Base-by-base conservation (phyloP, 2,797 vertebrate genomes). In the Cottoperca gobio region DNA sequence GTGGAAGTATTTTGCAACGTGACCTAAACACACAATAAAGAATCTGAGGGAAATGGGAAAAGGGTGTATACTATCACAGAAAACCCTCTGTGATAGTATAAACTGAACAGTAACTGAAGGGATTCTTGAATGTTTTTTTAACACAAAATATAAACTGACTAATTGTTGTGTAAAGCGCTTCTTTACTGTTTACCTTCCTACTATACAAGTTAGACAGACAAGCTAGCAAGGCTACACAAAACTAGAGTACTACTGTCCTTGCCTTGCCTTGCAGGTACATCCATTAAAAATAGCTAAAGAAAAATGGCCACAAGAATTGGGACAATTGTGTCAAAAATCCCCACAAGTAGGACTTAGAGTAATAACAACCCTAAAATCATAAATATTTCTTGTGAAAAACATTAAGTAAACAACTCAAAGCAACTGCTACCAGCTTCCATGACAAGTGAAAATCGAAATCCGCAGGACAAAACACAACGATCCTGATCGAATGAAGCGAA, bases 391-490 rank as follows among this genome's bases (percentile, higher is more conserved):
- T 19, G n/a, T 69, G n/a, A 39, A 42, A 13, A 33, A 49, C 35
- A 10, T 39, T 7, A 46, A 26, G 42, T 40, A 12, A 8, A 60
- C 6, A 58, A 53, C 52, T 46, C 23, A 53, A 16, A 35, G 19
- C 7, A 54, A 61, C 23, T 53, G 7, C 65, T 26, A 16, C 12
- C 17, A 3, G 39, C 37, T 53, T 53, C 46, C 39, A 46, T 40
- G 57, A 52, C 37, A 49, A 43, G 16, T 35, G 19, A 23, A 28
- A 46, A 31, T 31, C 8, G 6, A 39, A 53, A 37, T 43, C 8
- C 21, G 9, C 55, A 48, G 52, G 52, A 26, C n/a, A n/a, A n/a
- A 69, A 33, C 49, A 58, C 5, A 69, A 31, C 26, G 37, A 45
- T 50, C 3, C 9, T 26, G 12, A 46, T 35, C 21, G 12, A 46